Evolutionary conservation across 2,113 vertebrate species (phyloP).

Genomic region (pig (Sus scrofa)): DNA sequence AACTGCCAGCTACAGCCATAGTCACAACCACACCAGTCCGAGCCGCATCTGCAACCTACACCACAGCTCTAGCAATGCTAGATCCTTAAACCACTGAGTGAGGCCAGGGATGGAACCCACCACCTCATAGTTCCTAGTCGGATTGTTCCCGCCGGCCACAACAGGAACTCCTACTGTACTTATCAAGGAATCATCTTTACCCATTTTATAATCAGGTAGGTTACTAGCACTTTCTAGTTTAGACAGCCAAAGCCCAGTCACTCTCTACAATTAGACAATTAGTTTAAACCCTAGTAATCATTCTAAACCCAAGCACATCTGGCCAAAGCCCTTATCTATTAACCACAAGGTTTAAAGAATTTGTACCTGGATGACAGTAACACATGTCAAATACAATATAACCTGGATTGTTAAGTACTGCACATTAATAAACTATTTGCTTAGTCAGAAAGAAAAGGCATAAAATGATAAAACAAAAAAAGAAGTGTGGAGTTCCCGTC

Average conservation of each 20-base stretch:
- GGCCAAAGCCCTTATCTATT: fast-evolving
- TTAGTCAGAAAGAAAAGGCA: neutral
- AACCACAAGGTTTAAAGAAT: neutral
- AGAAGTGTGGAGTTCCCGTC: too few species aligned
- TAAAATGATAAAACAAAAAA: neutral
- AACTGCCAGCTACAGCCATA: too few species aligned
- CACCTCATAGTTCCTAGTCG: too few species aligned
- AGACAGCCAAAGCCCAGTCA: neutral
- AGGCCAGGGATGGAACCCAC: too few species aligned
- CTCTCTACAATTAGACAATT: neutral
- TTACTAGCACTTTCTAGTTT: neutral
- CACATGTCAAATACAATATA: neutral
- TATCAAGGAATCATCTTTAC: neutral
- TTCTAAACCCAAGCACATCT: neutral
- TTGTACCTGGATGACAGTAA: fast-evolving
- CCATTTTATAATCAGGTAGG: neutral
- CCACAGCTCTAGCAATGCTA: too few species aligned
- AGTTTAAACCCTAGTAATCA: neutral
- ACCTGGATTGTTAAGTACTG: neutral
- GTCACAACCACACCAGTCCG: too few species aligned
- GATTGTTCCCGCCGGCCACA: too few species aligned
- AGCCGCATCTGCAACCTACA: too few species aligned
- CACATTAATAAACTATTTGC: neutral
- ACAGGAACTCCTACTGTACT: too few species aligned
- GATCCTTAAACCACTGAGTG: too few species aligned